Evolutionary conservation across 2,113 vertebrate genomes (phyloP), one percentile per base, ranked within the genome.

Genomic region (Colius striatus): DNA sequence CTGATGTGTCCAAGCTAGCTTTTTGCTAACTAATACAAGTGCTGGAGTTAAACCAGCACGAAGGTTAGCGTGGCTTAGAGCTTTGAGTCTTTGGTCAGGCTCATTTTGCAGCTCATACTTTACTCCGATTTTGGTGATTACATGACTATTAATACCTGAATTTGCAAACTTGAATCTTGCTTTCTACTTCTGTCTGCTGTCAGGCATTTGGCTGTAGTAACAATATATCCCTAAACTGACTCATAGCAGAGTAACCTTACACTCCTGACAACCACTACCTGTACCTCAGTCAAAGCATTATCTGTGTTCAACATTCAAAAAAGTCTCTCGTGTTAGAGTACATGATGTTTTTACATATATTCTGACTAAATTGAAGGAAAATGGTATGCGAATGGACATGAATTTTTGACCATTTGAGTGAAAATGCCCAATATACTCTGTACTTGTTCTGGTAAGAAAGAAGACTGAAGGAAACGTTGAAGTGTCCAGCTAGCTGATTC

Each of bases 81-180:
- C 27, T 29, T 29, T 67, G 20, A 67, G 6, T 34, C 8, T 58
- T 89, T 58, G 26, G 4, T 88, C 47, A 55, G 38, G 26, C 48
- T 77, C 9, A 19, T 58, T 84, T 80, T 88, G 41, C 43, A 68
- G 16, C 16, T 82, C 16, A 36, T 1, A 1, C 17, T 61, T 43
- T 67, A 25, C 16, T 85, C 82, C 45, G 36, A 5, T 78, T 94
- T 91, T 6, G 5, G 21, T 34, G 32, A 32, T 63, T 47, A 26
- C 0, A 0, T 71, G n/a, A 36, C 15, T 66, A 1, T 41, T 61
- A 38, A 4, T 61, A 38, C 11, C 36, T n/a, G 19, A 54, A 16
- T 66, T 50, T 73, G 30, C 51, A 86, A 66, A 48, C 30, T 30
- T 57, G 29, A 79, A 41, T 63, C 5, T 13, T 73, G 16, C n/a